phyloP scores from a whole-genome alignment of 2,888 invertebrate species.

The Eudasyphora cyanicolor region DNA sequence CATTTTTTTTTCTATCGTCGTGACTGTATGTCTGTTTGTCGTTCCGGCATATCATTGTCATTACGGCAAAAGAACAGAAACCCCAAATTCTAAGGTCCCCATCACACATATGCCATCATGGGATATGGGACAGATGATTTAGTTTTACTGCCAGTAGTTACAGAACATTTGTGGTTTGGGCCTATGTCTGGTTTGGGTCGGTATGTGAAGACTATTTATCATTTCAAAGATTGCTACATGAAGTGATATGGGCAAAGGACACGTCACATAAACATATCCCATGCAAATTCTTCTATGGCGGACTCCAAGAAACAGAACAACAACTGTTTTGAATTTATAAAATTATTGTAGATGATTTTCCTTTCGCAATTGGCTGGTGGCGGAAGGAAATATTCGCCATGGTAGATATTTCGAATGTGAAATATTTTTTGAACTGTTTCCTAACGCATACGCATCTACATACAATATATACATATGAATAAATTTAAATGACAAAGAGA shows the following conservation, averaged over 20 bases:
- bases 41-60: conserved; percentile 4
- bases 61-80: conserved; percentile 4
- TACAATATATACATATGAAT: no score
- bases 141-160: conserved; percentile 18
- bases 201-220: neutral
- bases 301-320: neutral
- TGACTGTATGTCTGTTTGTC: no score
- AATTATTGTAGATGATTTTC: conserved; percentile 1
- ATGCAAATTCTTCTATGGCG: conserved; percentile 15
- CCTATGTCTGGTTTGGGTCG: neutral
- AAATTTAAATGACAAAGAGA: neutral
- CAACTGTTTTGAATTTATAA: neutral
- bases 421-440: neutral
- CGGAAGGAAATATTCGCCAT: neutral
- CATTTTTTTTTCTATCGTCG: neutral
- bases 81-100: neutral
- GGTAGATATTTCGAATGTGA: neutral
- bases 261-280: neutral
- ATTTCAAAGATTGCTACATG: conserved; percentile 8
- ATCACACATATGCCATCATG: neutral
- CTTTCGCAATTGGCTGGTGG: neutral
- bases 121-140: neutral
- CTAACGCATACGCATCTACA: no score
- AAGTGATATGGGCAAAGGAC: neutral
- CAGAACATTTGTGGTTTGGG: neutral